These are phyloP conservation scores for Lethenteron camtschaticum DNA, from an alignment of 2,113 vertebrate species.

Conservation along the genomic window DNA sequence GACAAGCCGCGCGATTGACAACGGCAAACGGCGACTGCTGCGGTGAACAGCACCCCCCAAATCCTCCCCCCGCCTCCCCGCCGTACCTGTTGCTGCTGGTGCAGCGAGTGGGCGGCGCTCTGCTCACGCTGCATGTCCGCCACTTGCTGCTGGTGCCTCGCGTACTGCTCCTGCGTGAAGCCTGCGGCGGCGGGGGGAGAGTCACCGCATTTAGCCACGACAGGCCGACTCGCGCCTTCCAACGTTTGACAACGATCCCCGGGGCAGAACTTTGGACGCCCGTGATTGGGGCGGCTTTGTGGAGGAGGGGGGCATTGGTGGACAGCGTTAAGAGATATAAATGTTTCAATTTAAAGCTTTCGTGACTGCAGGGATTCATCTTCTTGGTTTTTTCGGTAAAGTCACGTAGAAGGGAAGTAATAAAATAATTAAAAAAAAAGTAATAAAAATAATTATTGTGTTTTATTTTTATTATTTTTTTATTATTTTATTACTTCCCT, in stretches of 20 bases:
- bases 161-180: conserved; percentile 76
- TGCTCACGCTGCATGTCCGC: conserved; percentile 69
- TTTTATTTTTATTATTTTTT: too few species aligned
- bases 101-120: conserved; percentile 28
- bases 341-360: too few species aligned
- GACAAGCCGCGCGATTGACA: too few species aligned
- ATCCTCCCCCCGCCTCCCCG: too few species aligned
- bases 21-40: too few species aligned
- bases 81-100: conserved; percentile 36
- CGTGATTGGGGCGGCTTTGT: background rate
- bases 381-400: too few species aligned
- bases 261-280: background rate
- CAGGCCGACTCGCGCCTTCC: background rate
- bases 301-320: background rate
- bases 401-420: too few species aligned
- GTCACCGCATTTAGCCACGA: background rate
- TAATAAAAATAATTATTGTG: too few species aligned
- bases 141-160: conserved; percentile 64
- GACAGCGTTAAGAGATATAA: conserved; percentile 8
- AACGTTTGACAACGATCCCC: background rate
- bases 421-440: too few species aligned
- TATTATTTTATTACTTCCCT: too few species aligned
- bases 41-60: too few species aligned
- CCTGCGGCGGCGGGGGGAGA: conserved; percentile 25
- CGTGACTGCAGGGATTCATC: too few species aligned